Base-by-base conservation (phyloP, 2,888 invertebrate species). In the Patella ulyssiponensis region DNA sequence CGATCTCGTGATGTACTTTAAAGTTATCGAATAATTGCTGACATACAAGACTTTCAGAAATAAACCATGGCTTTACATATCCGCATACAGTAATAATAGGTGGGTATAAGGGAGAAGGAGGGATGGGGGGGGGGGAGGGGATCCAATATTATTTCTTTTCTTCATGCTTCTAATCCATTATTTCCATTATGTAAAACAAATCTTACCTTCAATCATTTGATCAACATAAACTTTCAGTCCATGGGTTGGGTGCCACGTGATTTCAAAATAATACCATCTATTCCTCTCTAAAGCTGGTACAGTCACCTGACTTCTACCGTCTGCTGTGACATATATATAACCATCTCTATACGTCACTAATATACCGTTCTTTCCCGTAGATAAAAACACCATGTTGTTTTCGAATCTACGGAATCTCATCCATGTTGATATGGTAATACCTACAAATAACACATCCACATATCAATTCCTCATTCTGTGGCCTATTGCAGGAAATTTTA, bases 191-290 rank as follows among this genome's bases (percentile, higher is more conserved):
- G 3, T 27, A 27, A 27, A 27, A 27, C 3, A 2, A 27, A 27
- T 4, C 20, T n/a, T 5, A 7, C 81, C 83, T 0, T 83, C 81
- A 20, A 86, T 77, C 17, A 87, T 80, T 72, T 86, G 84, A 78
- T 90, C 86, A 5, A 89, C 78, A 71, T 85, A 88, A 52, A 89
- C 51, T 56, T 85, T 82, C 12, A 90, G 81, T 0, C 89, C 89
- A 51, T 84, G 82, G 20, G 87, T 85, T 1, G 86, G 87, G 71
- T 89, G 88, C 88, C 89, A 89, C 9, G 90, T 87, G 15, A 90
- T 76, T 78, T 91, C 91, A 56, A 91, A 75, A 77, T 88, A 88
- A 79, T 90, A 88, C 91, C 91, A 91, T 23, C 84, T 77, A 27
- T 86, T 80, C 11, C 80, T 77, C 17, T 83, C 80, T 9, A 86